Evolutionary conservation across 2,113 vertebrate genomes (phyloP).

Genomic region (Aegotheles bennettii): DNA sequence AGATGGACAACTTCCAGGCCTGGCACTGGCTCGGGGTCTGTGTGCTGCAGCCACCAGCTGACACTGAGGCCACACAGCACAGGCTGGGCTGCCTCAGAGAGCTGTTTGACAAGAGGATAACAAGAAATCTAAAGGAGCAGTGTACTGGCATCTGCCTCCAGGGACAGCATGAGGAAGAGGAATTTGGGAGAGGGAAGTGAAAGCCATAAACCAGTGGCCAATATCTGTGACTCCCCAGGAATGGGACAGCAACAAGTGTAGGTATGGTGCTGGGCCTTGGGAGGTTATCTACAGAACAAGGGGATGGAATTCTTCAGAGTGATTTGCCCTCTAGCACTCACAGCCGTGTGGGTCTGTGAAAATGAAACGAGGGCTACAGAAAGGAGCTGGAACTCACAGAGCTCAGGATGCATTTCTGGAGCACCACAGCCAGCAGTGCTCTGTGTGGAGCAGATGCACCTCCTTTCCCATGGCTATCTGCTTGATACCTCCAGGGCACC

Average conservation of each 20-base stretch:
- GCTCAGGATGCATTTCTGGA: neutral
- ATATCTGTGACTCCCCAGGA: neutral
- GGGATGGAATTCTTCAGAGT: neutral
- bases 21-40: neutral
- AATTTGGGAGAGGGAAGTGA: neutral
- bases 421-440: neutral
- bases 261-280: neutral
- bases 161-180: neutral
- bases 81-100: neutral
- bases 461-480: neutral
- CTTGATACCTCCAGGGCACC: neutral
- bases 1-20: neutral
- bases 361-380: neutral
- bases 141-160: neutral
- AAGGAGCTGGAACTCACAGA: neutral
- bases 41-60: neutral
- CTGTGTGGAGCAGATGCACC: neutral
- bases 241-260: neutral
- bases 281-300: neutral
- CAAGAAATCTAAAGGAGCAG: neutral
- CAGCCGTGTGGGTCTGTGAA: neutral
- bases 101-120: neutral
- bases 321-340: neutral
- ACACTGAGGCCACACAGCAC: neutral
- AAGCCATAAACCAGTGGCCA: neutral